These are phyloP conservation scores for Drosophila ezoana DNA, from an alignment of 2,888 invertebrate species.

Conservation along the genomic window DNA sequence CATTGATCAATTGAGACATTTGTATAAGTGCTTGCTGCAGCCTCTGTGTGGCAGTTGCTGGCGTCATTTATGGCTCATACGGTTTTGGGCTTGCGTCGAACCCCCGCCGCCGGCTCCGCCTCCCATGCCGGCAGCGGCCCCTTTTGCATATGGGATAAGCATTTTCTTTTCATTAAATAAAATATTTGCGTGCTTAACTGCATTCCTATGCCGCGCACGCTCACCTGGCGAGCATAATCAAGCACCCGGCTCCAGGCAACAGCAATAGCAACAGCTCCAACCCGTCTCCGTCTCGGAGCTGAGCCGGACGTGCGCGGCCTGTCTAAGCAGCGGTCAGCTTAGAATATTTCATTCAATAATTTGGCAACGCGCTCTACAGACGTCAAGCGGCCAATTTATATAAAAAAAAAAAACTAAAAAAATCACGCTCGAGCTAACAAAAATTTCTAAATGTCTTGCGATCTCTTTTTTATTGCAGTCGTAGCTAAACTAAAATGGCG, in stretches of 20 bases:
- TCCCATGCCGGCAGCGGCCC: slow-evolving; percentile 10
- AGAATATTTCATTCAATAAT: slow-evolving; percentile 77
- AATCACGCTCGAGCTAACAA: slow-evolving; percentile 2
- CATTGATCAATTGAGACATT: slow-evolving; percentile 42
- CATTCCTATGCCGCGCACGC: slow-evolving; percentile 72
- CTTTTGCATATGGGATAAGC: slow-evolving; percentile 56
- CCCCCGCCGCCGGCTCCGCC: too few species aligned
- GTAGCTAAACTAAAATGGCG: slow-evolving; percentile 66
- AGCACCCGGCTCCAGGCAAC: slow-evolving; percentile 29
- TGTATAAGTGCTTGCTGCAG: slow-evolving; percentile 25
- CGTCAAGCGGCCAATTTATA: slow-evolving; percentile 44
- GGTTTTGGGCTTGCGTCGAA: slow-evolving; percentile 50
- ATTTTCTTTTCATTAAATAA: slow-evolving; percentile 78
- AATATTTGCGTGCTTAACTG: slow-evolving; percentile 65
- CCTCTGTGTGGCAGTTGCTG: slow-evolving; percentile 34
- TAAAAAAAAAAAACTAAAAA: neutral
- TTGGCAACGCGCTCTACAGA: slow-evolving; percentile 67
- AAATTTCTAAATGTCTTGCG: slow-evolving; percentile 59
- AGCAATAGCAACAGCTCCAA: slow-evolving; percentile 3
- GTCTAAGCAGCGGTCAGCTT: slow-evolving; percentile 50
- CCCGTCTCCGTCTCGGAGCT: slow-evolving; percentile 15
- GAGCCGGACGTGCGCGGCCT: slow-evolving; percentile 60
- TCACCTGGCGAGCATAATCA: slow-evolving; percentile 66
- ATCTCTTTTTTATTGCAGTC: slow-evolving; percentile 46
- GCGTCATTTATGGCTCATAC: slow-evolving; percentile 56